Conservation (phyloP, 2,113 vertebrate species). For the Nerophis ophidion region DNA sequence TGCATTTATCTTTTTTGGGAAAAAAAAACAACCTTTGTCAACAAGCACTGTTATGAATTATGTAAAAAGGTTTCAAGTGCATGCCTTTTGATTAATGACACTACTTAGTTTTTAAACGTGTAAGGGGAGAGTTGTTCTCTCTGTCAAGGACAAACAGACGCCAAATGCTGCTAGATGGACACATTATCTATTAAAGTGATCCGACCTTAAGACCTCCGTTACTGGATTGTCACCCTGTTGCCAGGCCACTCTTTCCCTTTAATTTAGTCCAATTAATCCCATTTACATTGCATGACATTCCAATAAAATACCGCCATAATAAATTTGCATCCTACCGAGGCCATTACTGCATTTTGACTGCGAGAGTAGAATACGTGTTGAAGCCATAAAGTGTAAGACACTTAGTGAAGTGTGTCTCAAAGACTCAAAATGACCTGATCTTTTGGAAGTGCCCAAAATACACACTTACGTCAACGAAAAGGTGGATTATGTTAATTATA, state of each 20-base stretch:
- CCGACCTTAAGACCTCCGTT: conserved; percentile 17
- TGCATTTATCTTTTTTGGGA: too few relatives aligned
- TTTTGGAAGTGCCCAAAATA: neutral
- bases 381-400: conserved; percentile 10
- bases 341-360: neutral
- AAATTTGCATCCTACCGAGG: conserved; percentile 5
- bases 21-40: too few relatives aligned
- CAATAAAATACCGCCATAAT: conserved; percentile 12
- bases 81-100: neutral
- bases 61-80: neutral
- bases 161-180: conserved; percentile 4
- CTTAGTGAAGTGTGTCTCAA: neutral
- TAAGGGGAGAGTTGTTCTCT: neutral
- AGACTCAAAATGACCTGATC: neutral
- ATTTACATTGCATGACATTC: conserved; percentile 25
- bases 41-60: neutral
- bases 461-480: neutral
- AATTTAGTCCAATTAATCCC: conserved; percentile 22
- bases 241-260: conserved; percentile 4
- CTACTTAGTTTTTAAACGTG: neutral
- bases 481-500: conserved; percentile 4
- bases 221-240: conserved; percentile 32
- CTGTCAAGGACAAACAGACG: conserved; percentile 22
- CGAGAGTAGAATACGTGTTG: neutral
- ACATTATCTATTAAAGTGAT: conserved; percentile 6